Base-by-base conservation (phyloP, 2,113 vertebrate species). In the Mesitornis unicolor region DNA sequence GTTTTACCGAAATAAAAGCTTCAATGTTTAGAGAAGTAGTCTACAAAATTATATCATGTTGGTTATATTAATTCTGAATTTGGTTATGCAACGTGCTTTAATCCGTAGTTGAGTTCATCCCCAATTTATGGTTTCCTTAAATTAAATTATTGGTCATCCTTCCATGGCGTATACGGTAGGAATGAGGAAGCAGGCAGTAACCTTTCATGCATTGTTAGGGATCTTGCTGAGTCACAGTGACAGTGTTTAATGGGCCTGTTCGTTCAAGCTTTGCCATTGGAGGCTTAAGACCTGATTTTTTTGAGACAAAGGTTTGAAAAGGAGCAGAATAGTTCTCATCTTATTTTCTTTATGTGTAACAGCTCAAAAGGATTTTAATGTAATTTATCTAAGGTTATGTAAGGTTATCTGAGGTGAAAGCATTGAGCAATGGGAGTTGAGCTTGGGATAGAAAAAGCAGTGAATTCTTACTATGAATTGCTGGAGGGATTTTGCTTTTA, bases 141-240 rank as follows among this genome's bases (percentile, higher is more conserved):
- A 70, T 79, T 13, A 68, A 78, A 70, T 47, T 75, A 35, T 36
- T 53, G 29, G 26, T 56, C 3, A 3, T 69, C 65, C 33, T 92
- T 92, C 38, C 36, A 43, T 86, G 36, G 56, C 16, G 11, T 43
- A 11, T 51, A 48, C 29, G 36, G 51, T n/a, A 76, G 69, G 88
- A 91, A 96, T 51, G 78, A 86, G 93, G 91, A 95, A 95, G 89
- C 64, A 89, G 90, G 45, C 81, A 28, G 60, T 67, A 73, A 60
- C 73, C 47, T 36, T 69, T 84, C 35, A 9, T 65, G 77, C 63
- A 80, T 96, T 96, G 86, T 87, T 90, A 24, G 17, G 47, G 38
- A 68, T 87, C 82, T 61, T 97, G 97, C 97, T 96, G 96, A 97
- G 96, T 97, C 97, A 97, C 93, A 86, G 89, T 97, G 96, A 97